Evolutionary conservation across 2,888 invertebrate species (phyloP), one percentile per base, ranked within the genome.

Genomic region (Campopleginae sp.): DNA sequence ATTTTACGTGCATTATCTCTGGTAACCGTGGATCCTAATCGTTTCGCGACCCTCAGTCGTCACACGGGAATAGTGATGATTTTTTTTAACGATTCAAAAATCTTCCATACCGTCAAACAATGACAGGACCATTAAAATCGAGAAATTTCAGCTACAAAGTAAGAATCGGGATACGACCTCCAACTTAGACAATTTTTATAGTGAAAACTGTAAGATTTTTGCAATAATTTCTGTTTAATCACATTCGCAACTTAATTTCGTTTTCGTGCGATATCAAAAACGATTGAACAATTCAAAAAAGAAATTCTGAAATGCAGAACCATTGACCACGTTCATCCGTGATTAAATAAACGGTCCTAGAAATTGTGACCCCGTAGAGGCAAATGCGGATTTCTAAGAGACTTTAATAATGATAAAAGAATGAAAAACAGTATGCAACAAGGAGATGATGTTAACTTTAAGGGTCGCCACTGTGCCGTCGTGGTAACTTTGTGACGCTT

Each of bases 401-500:
- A 1, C 27, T 14, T 14, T 27, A 27, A 58, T 58, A 58, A 58
- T 58, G 58, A 58, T 27, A 58, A 58, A 27, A 58, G 27, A 6
- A 58, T 27, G 27, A 27, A 58, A 58, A 58, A 14, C 2, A 14
- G 63, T 17, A 63, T 51, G 3, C 42, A 58, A 58, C 63, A 66
- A 75, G 65, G 51, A 23, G 46, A 38, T 31, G 33, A 51, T 12
- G 51, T 19, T 77, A 77, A 74, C 70, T 68, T 79, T 79, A 61
- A 82, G 70, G 70, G 46, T 74, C 72, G 38, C 38, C 19, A 6
- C 10, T 54, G n/a, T 19, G 42, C 51, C 75, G 38, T 78, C 77
- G 46, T 48, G 70, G 70, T 75, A 54, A 79, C 82, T 85, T 80
- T 82, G 83, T 82, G 81, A 68, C 80, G 83, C 65, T 77, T 76